Conservation (phyloP, 2,113 vertebrate species). For the Callopanchax toddi region DNA sequence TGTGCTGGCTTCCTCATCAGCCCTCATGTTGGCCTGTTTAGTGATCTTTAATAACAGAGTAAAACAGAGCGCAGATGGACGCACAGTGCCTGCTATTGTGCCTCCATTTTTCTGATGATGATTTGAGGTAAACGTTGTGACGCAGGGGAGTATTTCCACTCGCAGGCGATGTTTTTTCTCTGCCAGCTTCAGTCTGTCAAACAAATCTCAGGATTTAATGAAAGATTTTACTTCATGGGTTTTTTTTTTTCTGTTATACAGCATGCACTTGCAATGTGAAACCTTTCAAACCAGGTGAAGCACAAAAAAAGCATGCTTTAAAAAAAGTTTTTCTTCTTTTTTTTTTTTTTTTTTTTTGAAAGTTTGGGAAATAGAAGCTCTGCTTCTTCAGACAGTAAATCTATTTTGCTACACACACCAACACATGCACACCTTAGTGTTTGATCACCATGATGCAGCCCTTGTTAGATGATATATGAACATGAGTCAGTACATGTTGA, state of each 20-base stretch:
- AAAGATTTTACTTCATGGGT: constrained; percentile 42
- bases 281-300: neutral
- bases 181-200: constrained; percentile 61
- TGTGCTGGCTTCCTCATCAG: constrained; percentile 64
- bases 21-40: constrained; percentile 65
- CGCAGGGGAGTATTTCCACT: constrained; percentile 64
- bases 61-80: constrained; percentile 20
- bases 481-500: constrained; percentile 46
- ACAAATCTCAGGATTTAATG: constrained; percentile 28
- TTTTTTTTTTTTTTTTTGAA: too few relatives aligned
- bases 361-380: constrained; percentile 10
- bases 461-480: constrained; percentile 30
- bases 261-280: too few relatives aligned
- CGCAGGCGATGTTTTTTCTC: constrained; percentile 27
- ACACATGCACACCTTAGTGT: constrained; percentile 1
- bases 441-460: constrained; percentile 6
- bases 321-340: too few relatives aligned
- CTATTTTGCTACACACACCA: neutral
- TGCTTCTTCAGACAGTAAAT: neutral
- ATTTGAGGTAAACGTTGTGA: constrained; percentile 71
- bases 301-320: too few relatives aligned
- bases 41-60: constrained; percentile 69
- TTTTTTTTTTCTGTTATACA: too few relatives aligned
- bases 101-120: constrained; percentile 46
- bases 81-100: constrained; percentile 67